phyloP scores from a whole-genome alignment of 2,888 invertebrate species.

The Autographa pulchrina region DNA sequence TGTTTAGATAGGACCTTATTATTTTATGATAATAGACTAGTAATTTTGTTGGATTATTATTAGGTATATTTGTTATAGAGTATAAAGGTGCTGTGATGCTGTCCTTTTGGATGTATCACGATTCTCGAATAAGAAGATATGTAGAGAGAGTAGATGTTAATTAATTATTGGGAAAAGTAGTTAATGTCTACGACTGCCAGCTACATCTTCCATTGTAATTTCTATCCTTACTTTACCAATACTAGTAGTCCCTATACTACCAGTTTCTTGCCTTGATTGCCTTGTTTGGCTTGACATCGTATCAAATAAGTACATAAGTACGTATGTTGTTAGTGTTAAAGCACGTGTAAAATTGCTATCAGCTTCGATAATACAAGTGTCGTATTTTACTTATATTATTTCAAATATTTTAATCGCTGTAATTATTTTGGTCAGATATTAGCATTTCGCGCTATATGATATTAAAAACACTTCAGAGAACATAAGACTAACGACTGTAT shows the following conservation, averaged over 20 bases:
- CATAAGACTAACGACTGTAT: constrained; percentile 22
- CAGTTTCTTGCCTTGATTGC: background rate
- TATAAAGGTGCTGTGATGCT: too few relatives aligned
- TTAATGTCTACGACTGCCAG: constrained; percentile 55
- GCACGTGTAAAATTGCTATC: background rate
- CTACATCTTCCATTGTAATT: constrained; percentile 31
- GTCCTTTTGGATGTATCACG: too few relatives aligned
- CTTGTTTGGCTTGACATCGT: background rate
- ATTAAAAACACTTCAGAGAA: background rate
- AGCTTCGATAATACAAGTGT: background rate
- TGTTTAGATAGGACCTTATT: constrained; percentile 79
- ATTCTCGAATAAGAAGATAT: too few relatives aligned
- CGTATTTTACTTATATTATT: background rate
- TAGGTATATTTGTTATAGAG: too few relatives aligned
- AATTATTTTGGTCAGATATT: background rate
- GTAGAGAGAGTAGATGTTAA: too few relatives aligned
- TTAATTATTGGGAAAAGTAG: too few relatives aligned
- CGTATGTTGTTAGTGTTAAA: background rate
- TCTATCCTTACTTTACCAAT: background rate
- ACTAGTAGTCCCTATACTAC: background rate
- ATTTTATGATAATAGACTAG: constrained; percentile 76
- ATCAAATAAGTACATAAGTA: background rate
- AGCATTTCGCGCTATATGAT: background rate
- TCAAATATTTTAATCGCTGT: background rate
- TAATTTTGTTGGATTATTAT: constrained; percentile 59